Conservation (phyloP, 2,113 vertebrate species). For the Gobius niger region DNA sequence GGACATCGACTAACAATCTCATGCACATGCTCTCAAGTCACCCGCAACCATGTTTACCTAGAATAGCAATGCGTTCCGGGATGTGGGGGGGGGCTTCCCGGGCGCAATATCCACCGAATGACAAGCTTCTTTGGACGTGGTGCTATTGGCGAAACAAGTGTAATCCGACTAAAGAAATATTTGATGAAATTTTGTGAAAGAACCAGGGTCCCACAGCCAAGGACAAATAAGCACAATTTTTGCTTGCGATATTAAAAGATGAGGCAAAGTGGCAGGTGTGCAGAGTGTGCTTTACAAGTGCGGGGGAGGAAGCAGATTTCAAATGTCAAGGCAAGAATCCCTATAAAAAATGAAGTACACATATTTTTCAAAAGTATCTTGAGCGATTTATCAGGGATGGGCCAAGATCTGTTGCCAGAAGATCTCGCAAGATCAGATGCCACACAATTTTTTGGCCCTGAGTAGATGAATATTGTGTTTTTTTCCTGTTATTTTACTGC, state of each 20-base stretch:
- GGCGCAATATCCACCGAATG: neutral
- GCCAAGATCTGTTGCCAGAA: too few species aligned
- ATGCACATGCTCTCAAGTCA: slow-evolving; percentile 11
- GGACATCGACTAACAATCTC: neutral
- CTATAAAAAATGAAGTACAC: neutral
- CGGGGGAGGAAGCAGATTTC: neutral
- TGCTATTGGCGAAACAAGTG: neutral
- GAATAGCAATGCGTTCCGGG: neutral
- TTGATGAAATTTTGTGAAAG: neutral
- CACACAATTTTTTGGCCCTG: too few species aligned
- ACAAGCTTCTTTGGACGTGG: neutral
- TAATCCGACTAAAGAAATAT: neutral
- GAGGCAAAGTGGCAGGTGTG: neutral
- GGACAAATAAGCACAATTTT: neutral
- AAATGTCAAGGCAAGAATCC: neutral
- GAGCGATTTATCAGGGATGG: too few species aligned
- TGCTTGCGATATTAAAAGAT: neutral
- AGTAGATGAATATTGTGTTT: too few species aligned
- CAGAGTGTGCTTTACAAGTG: neutral
- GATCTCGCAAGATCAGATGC: too few species aligned
- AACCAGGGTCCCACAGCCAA: neutral
- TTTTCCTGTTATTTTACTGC: too few species aligned
- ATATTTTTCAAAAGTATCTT: neutral
- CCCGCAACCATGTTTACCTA: slow-evolving; percentile 8
- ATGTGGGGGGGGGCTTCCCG: neutral